Percentiles rank a stretch among this genome's conserved stretches.
phyloP scores from a whole-genome alignment of 2,113 vertebrate genomes.

The Pitta sordida region DNA sequence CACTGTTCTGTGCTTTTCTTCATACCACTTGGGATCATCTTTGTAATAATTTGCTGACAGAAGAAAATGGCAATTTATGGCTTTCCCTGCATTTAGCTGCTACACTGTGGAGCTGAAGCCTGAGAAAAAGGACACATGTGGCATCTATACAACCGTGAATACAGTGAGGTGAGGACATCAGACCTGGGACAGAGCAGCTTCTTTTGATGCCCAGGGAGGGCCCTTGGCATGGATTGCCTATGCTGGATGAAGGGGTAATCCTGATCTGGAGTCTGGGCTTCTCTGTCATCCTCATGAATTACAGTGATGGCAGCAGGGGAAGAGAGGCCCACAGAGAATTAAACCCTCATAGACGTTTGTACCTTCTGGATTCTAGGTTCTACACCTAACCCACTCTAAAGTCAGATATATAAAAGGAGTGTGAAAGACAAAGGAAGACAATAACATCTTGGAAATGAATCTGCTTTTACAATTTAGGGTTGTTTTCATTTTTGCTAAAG shows the following conservation, averaged over 20 bases:
- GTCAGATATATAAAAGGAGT: background rate
- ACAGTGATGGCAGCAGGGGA: background rate
- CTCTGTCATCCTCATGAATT: background rate
- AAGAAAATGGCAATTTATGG: background rate
- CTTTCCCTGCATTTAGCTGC: background rate
- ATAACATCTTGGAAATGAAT: background rate
- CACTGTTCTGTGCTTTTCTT: accelerated
- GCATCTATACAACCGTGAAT: background rate
- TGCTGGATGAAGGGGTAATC: background rate
- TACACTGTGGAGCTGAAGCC: background rate
- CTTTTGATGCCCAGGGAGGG: background rate
- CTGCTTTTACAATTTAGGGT: background rate
- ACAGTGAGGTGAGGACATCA: background rate
- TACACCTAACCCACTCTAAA: background rate
- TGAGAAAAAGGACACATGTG: background rate
- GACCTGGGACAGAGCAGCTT: background rate
- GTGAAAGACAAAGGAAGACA: background rate
- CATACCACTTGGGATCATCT: background rate
- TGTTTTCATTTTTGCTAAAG: background rate
- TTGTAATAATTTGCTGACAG: background rate
- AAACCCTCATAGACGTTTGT: background rate
- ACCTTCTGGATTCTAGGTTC: background rate
- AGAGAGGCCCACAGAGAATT: background rate
- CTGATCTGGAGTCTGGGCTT: background rate
- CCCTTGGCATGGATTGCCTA: accelerated